Evolutionary conservation across 2,888 invertebrate species (phyloP), one percentile per base, ranked within the genome.

Genomic region (Cheilosia vernalis): DNA sequence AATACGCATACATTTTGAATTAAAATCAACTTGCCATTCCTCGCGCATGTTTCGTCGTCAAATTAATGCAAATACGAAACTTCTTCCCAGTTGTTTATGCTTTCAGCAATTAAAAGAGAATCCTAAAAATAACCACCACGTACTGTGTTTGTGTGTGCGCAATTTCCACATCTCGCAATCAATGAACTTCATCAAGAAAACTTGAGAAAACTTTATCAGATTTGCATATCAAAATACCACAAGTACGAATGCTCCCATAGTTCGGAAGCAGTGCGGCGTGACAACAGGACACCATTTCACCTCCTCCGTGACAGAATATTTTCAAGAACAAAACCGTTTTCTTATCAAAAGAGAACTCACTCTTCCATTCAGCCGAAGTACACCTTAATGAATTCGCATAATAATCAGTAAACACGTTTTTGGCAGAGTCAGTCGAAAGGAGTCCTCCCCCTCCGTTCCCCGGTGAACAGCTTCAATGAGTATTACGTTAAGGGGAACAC

Each of bases 121-220:
- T 73, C 64, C 63, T 33, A 47, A 63, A 64, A 56, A 73, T 40
- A 53, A 24, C 33, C 30, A 30, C 4, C 42, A n/a, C 42, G n/a
- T n/a, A 30, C 10, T 13, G 37, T 1, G 10, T 37, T 37, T 13
- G 37, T 13, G 10, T 37, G 30, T 27, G n/a, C 40, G 17, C 24
- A 13, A 47, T 17, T 42, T 33, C 21, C 66, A 33, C 56, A 44
- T 44, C 72, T 47, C 44, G 73, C 83, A 83, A 83, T 83, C 73
- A 83, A 69, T 83, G 83, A 83, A 78, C 79, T 83, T 83, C 72
- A 61, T 78, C 72, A 73, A 37, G 76, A 58, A 47, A 44, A 63
- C 47, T 67, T 24, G 53, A 40, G 37, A 61, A 56, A 81, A 72
- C 55, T 78, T 83, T 83, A 51, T 58, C 61, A 47, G 40, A 73